A percentile compares a stretch with the other conserved stretches of the same genome.
Conservation (phyloP, 1,140 invertebrate species). For the Drosophila hydei region DNA sequence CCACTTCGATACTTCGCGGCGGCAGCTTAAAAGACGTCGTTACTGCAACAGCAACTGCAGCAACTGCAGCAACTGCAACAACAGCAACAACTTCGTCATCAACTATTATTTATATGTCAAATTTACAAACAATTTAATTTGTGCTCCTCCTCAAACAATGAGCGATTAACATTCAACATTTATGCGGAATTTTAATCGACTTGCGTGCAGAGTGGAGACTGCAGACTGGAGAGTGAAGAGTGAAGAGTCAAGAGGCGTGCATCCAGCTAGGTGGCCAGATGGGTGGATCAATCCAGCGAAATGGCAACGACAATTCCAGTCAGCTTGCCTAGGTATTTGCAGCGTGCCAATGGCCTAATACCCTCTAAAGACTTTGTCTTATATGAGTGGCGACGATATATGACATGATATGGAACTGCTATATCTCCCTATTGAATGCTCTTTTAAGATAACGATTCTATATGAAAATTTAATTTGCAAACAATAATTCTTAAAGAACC, state of each 20-base stretch:
- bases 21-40: conserved; percentile 61
- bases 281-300: conserved; percentile 50
- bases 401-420: too few species aligned
- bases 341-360: neutral
- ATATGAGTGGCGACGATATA: too few species aligned
- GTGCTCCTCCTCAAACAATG: conserved; percentile 72
- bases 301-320: conserved; percentile 4
- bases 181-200: conserved; percentile 78
- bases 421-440: too few species aligned
- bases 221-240: neutral
- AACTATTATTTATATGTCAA: conserved; percentile 74
- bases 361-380: neutral
- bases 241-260: conserved; percentile 9
- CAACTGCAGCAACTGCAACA: conserved; percentile 24
- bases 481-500: too few species aligned
- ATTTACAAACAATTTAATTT: conserved; percentile 76
- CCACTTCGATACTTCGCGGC: conserved; percentile 50
- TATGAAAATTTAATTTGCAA: too few species aligned
- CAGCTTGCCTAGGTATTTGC: neutral
- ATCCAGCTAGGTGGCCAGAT: conserved; percentile 40
- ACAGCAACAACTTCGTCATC: conserved; percentile 22
- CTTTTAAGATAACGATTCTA: too few species aligned
- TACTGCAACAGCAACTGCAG: conserved; percentile 16
- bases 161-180: conserved; percentile 79
- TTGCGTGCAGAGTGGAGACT: conserved; percentile 26